phyloP scores from a whole-genome alignment of 2,113 vertebrate species.

The Muntiacus reevesi region DNA sequence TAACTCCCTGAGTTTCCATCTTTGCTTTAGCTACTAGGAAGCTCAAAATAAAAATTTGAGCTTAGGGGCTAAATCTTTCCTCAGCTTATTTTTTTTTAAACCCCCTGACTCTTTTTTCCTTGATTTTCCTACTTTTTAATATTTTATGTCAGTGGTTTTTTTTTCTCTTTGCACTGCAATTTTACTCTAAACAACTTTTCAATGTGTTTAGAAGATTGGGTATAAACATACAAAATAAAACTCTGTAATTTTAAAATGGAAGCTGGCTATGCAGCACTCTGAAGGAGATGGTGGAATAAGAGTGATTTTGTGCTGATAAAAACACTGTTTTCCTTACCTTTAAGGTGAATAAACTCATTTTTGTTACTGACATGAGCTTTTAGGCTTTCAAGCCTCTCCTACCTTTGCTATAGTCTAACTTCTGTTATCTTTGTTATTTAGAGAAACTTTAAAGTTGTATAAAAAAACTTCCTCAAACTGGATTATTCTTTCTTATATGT shows the following conservation, averaged over 20 bases:
- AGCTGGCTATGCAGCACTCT: no score
- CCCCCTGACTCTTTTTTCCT: not conserved
- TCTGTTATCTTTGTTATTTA: not conserved
- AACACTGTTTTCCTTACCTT: not conserved
- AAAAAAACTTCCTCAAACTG: not conserved
- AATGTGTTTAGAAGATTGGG: not conserved
- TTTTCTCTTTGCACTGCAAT: not conserved
- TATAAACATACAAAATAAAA: not conserved
- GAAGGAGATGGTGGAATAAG: not conserved
- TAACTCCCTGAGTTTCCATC: not conserved
- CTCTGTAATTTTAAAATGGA: not conserved
- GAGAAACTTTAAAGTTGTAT: not conserved
- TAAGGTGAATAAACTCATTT: not conserved
- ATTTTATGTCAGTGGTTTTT: not conserved
- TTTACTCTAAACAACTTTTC: not conserved
- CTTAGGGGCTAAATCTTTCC: not conserved
- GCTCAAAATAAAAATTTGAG: not conserved
- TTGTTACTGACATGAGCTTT: not conserved
- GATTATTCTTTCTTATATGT: not conserved
- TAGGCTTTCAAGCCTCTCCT: not conserved
- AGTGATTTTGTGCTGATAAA: not conserved
- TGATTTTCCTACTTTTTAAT: not conserved
- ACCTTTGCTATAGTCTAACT: not conserved
- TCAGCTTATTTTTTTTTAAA: not conserved
- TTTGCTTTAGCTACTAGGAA: not conserved